Conservation (phyloP, 2,113 vertebrate genomes). For the Equus przewalskii region DNA sequence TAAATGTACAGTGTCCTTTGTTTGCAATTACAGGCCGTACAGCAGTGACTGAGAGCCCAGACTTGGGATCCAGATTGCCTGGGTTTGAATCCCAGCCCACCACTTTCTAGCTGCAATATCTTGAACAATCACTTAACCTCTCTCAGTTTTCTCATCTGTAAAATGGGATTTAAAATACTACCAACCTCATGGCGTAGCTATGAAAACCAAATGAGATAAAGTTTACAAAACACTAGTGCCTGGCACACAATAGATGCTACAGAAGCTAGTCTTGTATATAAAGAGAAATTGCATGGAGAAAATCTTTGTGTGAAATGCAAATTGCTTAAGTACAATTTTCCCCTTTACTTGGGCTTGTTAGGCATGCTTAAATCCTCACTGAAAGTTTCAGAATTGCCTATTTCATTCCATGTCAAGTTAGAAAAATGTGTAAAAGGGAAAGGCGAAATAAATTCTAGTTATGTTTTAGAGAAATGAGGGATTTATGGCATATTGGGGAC, state of each 20-base stretch:
- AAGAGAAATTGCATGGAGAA: background rate
- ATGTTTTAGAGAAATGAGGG: background rate
- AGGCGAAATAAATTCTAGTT: background rate
- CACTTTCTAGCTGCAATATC: background rate
- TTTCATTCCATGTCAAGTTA: background rate
- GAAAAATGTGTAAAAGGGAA: background rate
- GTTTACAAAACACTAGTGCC: background rate
- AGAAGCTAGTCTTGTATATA: background rate
- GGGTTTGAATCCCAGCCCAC: background rate
- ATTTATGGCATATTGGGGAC: background rate
- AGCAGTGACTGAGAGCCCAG: background rate
- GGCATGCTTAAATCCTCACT: background rate
- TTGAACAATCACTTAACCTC: background rate
- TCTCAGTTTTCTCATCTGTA: background rate
- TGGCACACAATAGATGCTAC: background rate
- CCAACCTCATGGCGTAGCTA: rapidly evolving
- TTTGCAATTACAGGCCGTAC: background rate
- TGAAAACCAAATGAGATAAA: background rate
- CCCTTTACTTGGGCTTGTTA: background rate
- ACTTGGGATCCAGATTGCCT: background rate
- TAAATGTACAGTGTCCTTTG: background rate
- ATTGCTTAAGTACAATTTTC: background rate
- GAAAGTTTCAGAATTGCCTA: background rate
- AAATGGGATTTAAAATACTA: background rate
- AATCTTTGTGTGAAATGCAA: background rate